Percentiles rank a stretch among this genome's conserved stretches.
These are phyloP conservation scores for Cheilosia pagana DNA, from an alignment of 2,888 invertebrate genomes.

Conservation along the genomic window DNA sequence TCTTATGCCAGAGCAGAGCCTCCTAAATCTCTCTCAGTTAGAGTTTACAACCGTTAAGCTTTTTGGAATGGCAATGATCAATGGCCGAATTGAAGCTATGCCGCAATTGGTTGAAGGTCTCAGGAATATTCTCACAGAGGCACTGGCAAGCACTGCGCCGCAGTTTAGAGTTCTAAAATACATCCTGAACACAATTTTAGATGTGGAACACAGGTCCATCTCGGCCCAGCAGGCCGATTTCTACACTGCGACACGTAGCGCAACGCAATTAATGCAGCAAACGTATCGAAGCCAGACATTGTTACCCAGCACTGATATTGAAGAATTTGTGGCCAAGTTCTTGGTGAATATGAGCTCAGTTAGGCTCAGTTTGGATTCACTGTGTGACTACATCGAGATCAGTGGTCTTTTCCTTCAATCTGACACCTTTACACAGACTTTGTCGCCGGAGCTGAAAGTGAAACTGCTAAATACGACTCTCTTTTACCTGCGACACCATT, in stretches of 20 bases:
- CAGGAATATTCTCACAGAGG: constrained; percentile 15
- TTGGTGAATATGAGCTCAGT: neutral
- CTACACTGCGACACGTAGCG: neutral
- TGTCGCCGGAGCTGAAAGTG: constrained; percentile 20
- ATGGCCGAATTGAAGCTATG: neutral
- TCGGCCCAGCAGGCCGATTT: constrained; percentile 23
- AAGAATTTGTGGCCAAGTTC: constrained; percentile 6
- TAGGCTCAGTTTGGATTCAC: constrained; percentile 5
- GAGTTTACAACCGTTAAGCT: constrained; percentile 33
- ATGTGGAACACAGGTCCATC: constrained; percentile 42
- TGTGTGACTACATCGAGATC: constrained; percentile 44
- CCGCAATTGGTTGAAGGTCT: neutral
- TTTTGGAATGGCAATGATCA: neutral
- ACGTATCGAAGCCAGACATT: neutral
- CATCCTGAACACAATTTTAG: constrained; percentile 29
- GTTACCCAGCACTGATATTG: constrained; percentile 19
- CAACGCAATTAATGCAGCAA: constrained; percentile 23
- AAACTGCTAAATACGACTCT: constrained; percentile 31
- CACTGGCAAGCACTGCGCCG: neutral
- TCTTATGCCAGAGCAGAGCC: neutral
- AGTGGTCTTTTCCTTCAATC: constrained; percentile 46
- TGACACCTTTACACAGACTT: neutral
- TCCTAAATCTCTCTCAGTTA: constrained; percentile 3
- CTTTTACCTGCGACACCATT: constrained; percentile 54
- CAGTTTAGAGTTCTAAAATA: constrained; percentile 6